These are phyloP conservation scores for Drosophila picticornis DNA, from an alignment of 2,888 invertebrate genomes.

Conservation along the genomic window DNA sequence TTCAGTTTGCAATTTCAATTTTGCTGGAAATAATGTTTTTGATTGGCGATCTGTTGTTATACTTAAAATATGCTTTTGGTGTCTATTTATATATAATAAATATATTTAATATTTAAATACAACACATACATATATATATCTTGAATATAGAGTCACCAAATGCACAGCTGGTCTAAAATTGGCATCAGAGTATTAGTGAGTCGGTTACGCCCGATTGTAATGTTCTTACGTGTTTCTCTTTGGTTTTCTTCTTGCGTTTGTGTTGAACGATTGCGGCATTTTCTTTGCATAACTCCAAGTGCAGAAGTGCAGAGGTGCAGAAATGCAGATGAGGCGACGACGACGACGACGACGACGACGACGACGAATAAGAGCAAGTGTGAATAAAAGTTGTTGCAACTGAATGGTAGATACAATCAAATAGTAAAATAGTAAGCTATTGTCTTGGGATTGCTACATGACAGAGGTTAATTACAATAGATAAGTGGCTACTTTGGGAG, in stretches of 20 bases:
- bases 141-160: neutral
- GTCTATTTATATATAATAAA: neutral
- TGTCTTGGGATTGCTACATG: neutral
- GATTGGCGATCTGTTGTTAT: neutral
- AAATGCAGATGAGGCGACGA: constrained; percentile 35
- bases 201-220: neutral
- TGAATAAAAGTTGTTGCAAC: constrained; percentile 26
- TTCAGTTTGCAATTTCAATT: neutral
- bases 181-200: neutral
- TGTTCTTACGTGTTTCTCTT: constrained; percentile 14
- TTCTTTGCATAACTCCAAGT: constrained; percentile 51
- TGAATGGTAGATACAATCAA: constrained; percentile 20
- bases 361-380: constrained; percentile 14
- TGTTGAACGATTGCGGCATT: constrained; percentile 49
- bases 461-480: neutral
- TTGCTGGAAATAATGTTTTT: neutral
- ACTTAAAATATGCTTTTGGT: neutral
- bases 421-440: neutral
- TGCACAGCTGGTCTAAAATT: neutral
- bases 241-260: constrained; percentile 25
- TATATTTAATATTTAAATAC: neutral
- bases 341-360: no score
- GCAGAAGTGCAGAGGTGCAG: constrained; percentile 1
- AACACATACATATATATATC: neutral
- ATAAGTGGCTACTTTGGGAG: neutral